Base-by-base conservation (phyloP, 1,140 invertebrate genomes). In the Drosophila virilis region DNA sequence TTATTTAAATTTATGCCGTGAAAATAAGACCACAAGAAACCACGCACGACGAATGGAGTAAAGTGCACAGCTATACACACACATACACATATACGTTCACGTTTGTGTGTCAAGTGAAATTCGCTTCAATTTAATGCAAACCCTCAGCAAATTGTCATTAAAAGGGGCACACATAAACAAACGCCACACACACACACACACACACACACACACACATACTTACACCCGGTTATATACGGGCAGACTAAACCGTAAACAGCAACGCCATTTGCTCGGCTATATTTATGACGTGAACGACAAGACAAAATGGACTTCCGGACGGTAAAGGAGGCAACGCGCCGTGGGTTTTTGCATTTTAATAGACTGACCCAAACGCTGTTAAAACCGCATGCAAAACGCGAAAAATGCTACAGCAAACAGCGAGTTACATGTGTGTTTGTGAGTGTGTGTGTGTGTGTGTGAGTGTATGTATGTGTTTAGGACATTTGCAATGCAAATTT, bases 221-320 rank as follows among this genome's bases (percentile, higher is more conserved):
- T 38, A 65, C 43, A 70, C 42, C 17, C 52, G 10, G 9, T 13
- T 8, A 45, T 12, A 52, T 9, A 54, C 40, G 45, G 12, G 33
- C 52, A 46, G 76, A 69, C 82, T 83, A 77, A 67, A 72, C 83
- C 69, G 76, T 86, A 82, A 88, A 88, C 73, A 80, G 77, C 59
- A 50, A 70, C 73, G 84, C 80, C 83, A 88, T 88, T 88, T 68
- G 68, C 74, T 62, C 55, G 62, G 67, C 74, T 68, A 89, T 89
- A 89, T 89, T 89, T 89, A 89, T 89, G 84, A 89, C 82, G 84
- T 89, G 84, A 89, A 84, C 84, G 84, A 89, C 84, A 89, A 89
- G 84, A 89, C 84, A 89, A 89, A 89, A 89, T 89, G 84, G 80
- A 89, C 84, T 89, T 89, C 84, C 84, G 83, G 58, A 40, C 64